Evolutionary conservation across 2,113 vertebrate species (phyloP).

Genomic region (Muscicapa adusta): DNA sequence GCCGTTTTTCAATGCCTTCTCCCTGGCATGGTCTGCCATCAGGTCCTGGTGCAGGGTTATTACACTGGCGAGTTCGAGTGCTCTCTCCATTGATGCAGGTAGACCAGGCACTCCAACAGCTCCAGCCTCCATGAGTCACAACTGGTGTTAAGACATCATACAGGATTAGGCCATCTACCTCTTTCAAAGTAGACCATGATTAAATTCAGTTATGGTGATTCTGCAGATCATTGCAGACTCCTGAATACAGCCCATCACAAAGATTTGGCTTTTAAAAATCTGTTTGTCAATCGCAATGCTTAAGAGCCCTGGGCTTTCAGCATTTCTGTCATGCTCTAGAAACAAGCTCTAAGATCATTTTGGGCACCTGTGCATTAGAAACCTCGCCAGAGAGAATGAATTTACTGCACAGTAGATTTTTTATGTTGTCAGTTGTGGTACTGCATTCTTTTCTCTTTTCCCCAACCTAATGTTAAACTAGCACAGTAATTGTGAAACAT

Average conservation of each 20-base stretch:
- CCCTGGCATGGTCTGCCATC: constrained; percentile 70
- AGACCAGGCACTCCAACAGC: constrained; percentile 76
- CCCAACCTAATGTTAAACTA: background rate
- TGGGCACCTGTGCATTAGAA: background rate
- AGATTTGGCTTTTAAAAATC: background rate
- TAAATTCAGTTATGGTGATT: background rate
- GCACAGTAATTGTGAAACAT: background rate
- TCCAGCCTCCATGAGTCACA: constrained; percentile 73
- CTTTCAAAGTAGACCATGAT: background rate
- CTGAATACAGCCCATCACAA: background rate
- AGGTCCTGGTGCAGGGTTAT: constrained; percentile 21
- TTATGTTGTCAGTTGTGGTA: fast-evolving
- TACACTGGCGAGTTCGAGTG: constrained; percentile 70
- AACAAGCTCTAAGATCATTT: background rate
- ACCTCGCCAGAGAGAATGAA: background rate
- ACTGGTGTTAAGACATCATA: background rate
- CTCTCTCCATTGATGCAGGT: constrained; percentile 50
- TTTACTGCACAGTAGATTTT: background rate
- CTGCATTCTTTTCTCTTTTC: background rate
- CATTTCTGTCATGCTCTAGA: background rate
- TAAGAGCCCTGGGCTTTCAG: background rate
- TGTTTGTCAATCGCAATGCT: background rate
- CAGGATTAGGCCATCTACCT: background rate
- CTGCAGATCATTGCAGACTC: background rate
- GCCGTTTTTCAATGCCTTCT: constrained; percentile 28